Percentiles rank a stretch among this genome's conserved stretches.
These are phyloP conservation scores for Hoplostethus atlanticus DNA, from an alignment of 2,797 vertebrate genomes.

Conservation along the genomic window DNA sequence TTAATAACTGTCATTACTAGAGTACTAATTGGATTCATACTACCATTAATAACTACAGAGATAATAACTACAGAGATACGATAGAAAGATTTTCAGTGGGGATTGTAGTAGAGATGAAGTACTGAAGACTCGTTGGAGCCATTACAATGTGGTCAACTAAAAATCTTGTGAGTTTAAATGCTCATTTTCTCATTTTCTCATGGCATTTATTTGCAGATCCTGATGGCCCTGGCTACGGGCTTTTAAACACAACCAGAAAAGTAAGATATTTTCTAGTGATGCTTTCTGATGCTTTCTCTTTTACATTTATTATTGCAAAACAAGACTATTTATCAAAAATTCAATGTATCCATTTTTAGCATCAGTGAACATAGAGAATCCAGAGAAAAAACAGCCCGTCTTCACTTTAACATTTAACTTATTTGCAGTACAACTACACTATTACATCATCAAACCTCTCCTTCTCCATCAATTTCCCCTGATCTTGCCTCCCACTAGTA, in stretches of 20 bases:
- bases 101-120: neutral
- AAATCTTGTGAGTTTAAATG: conserved; percentile 3
- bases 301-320: too few relatives aligned
- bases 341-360: too few relatives aligned
- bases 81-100: neutral
- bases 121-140: neutral
- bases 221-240: conserved; percentile 85
- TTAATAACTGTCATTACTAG: neutral
- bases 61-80: neutral
- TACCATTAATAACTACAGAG: neutral
- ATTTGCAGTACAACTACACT: neutral
- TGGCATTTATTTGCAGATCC: conserved; percentile 77
- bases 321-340: too few relatives aligned
- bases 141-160: neutral
- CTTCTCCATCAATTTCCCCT: neutral
- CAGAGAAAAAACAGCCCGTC: neutral
- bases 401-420: neutral
- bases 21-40: neutral
- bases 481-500: conserved; percentile 77
- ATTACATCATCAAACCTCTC: neutral
- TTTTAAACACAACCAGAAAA: conserved; percentile 94
- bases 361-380: neutral
- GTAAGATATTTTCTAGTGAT: conserved; percentile 78
- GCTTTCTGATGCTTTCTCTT: neutral
- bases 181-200: conserved; percentile 1